Evolutionary conservation across 1,140 invertebrate species (phyloP), one percentile per base, ranked within the genome.

Genomic region (Trichonephila clavata): DNA sequence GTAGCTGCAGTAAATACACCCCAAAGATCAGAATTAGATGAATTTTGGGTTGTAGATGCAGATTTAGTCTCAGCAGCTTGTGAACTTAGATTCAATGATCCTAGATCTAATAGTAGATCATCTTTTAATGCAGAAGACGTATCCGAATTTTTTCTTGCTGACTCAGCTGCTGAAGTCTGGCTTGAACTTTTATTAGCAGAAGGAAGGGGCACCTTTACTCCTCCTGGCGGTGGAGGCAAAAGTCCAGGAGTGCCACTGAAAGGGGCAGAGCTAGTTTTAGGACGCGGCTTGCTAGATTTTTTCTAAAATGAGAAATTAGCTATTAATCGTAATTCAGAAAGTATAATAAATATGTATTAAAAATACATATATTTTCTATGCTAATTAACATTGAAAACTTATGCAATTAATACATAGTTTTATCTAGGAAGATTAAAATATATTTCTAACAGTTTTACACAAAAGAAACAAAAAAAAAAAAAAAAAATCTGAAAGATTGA

Each of bases 161-260:
- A 97, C 0, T 97, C 97, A 24, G 95, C 95, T 43, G 95, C 95
- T 21, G 97, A 97, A 94, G 97, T 97, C 94, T 97, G 97, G 83
- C 94, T 86, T 39, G 96, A 96, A 7, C 43, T 43, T 94, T 83
- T 94, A 39, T n/a, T 77, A 20, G 97, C 96, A 43, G 97, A 96
- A 86, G 97, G 97, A 93, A 97, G 97, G 39, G 97, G 96, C 71
- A 97, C 96, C 95, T 97, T 97, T 3, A 97, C 95, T 80, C 97
- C 97, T 32, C 98, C 97, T 57, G 98, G 98, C 59, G 98, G 98
- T 77, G 98, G 98, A 92, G 98, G 98, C 59, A 98, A 96, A 90
- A 98, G 96, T 60, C 97, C 96, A 14, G 95, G 93, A 43, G 95
- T 95, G 39, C 97, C 97, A 71, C 96, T 95, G 20, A 71, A 27